Conservation (phyloP, 2,888 invertebrate species). For the Xestia sexstrigata region DNA sequence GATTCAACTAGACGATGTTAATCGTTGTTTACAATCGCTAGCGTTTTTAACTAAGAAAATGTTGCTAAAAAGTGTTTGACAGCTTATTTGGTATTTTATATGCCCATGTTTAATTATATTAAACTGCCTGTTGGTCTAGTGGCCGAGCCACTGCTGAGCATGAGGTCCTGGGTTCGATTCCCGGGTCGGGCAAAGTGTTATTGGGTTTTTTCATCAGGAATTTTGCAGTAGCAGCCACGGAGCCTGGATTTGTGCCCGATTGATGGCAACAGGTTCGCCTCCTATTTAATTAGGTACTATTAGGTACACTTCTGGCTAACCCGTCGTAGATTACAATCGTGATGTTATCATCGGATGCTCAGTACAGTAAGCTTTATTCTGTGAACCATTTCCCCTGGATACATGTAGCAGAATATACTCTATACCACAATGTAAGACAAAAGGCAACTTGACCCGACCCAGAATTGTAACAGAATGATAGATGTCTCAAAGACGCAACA, state of each 20-base stretch:
- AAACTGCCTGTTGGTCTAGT: background rate
- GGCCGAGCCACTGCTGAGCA: background rate
- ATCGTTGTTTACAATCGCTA: background rate
- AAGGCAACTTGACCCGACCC: conserved; percentile 43
- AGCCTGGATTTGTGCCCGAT: background rate
- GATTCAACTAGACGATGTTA: background rate
- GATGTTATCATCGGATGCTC: background rate
- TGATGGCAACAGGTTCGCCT: background rate
- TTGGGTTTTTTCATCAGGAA: background rate
- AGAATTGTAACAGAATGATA: conserved; percentile 32
- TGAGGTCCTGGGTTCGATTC: background rate
- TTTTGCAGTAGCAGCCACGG: background rate
- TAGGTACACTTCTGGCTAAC: background rate
- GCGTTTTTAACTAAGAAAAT: background rate
- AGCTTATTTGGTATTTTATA: background rate
- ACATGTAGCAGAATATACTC: conserved; percentile 4
- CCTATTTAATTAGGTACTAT: background rate
- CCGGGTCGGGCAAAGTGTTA: background rate
- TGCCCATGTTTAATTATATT: no score
- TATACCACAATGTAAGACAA: conserved; percentile 28
- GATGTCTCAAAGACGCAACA: conserved; percentile 39
- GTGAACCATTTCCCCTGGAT: background rate
- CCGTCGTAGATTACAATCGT: background rate
- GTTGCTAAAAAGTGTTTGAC: background rate
- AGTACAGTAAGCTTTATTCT: background rate